Conservation (phyloP, 2,888 invertebrate species). For the Formica aserva region DNA sequence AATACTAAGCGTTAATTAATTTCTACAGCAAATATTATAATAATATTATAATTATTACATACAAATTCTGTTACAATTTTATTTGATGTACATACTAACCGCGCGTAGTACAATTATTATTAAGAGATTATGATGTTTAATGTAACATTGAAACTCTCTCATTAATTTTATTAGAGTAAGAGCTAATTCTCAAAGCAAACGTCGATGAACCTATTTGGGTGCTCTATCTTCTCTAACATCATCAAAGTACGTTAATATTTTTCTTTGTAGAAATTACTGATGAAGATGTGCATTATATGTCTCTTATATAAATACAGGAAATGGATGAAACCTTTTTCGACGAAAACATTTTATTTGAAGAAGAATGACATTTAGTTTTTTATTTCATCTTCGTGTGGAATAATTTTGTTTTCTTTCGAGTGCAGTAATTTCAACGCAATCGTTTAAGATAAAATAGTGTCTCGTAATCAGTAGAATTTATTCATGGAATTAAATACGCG, state of each 20-base stretch:
- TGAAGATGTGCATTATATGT: not conserved
- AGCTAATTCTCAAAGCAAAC: constrained; percentile 13
- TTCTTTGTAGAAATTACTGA: not conserved
- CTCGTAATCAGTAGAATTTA: constrained; percentile 8
- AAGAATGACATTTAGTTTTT: not conserved
- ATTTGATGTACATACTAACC: not conserved
- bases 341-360: not conserved
- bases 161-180: constrained; percentile 2
- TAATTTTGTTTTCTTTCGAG: not conserved
- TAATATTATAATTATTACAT: constrained; percentile 3
- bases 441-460: not conserved
- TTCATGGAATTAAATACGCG: constrained; percentile 5
- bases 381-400: not conserved
- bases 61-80: not conserved
- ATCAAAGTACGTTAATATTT: not conserved
- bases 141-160: not conserved
- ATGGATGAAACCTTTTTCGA: not conserved
- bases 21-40: not conserved
- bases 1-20: not conserved
- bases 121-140: not conserved
- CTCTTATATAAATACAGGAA: not conserved
- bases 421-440: constrained; percentile 4
- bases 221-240: not conserved
- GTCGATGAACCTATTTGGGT: not conserved
- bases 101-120: not conserved